Percentiles rank a stretch among this genome's conserved stretches.
Evolutionary conservation across 1,140 invertebrate genomes (phyloP).

Genomic region (Papilio polyxenes): DNA sequence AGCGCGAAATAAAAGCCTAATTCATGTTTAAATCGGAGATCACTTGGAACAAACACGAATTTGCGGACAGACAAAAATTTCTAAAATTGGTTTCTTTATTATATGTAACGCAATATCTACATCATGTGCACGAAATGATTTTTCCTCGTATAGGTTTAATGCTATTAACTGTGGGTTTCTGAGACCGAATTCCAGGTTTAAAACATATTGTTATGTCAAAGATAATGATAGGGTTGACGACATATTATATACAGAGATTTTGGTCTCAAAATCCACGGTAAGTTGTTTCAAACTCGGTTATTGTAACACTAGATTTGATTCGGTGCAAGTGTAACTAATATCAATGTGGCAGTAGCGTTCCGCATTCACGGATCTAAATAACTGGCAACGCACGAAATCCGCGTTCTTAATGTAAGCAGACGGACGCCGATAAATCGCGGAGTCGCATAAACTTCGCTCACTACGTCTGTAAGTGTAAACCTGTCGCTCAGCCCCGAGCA

Average conservation of each 20-base stretch:
- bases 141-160: not conserved
- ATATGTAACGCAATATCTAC: too few species aligned
- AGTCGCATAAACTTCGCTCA: conserved; percentile 47
- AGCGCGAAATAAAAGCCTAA: too few species aligned
- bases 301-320: not conserved
- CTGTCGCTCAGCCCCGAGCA: conserved; percentile 48
- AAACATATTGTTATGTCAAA: too few species aligned
- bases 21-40: too few species aligned
- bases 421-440: conserved; percentile 57
- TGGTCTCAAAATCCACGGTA: too few species aligned
- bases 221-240: too few species aligned
- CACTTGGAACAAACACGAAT: too few species aligned
- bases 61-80: too few species aligned
- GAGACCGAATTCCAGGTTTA: too few species aligned
- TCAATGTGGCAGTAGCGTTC: conserved; percentile 38
- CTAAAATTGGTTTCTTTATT: too few species aligned
- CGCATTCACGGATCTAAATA: conserved; percentile 50
- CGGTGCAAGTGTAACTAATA: conserved; percentile 36
- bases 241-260: too few species aligned
- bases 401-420: conserved; percentile 57
- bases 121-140: too few species aligned
- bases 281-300: not conserved
- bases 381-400: conserved; percentile 45
- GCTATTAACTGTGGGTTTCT: not conserved
- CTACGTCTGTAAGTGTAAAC: conserved; percentile 54